These are phyloP conservation scores for Cyrtorhinus lividipennis DNA, from an alignment of 1,140 invertebrate genomes.

Conservation along the genomic window DNA sequence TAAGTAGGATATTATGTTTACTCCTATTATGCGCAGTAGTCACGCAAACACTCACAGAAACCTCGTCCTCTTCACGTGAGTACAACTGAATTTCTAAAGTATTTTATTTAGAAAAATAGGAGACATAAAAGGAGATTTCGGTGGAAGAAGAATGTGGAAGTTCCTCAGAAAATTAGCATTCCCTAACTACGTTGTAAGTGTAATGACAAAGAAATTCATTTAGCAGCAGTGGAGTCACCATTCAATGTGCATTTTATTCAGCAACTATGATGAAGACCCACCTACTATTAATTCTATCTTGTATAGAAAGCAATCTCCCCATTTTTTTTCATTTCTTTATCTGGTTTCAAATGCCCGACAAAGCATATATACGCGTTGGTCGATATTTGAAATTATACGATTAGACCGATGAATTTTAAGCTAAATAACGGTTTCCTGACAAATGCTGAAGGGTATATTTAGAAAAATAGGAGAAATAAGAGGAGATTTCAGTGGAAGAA, in stretches of 20 bases:
- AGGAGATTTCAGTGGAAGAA: too few species aligned
- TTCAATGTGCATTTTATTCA: too few species aligned
- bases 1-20: constrained; percentile 14
- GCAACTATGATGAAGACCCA: too few species aligned
- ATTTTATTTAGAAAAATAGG: constrained; percentile 21
- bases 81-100: constrained; percentile 25
- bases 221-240: neutral
- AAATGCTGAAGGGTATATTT: too few species aligned
- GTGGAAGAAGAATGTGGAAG: neutral
- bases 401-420: too few species aligned
- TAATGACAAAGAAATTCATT: neutral
- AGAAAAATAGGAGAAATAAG: too few species aligned
- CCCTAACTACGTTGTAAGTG: neutral
- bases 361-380: too few species aligned
- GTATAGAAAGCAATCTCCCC: neutral
- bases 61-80: constrained; percentile 11
- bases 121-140: neutral
- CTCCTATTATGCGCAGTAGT: constrained; percentile 10
- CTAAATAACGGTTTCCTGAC: neutral
- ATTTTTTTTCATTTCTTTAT: neutral
- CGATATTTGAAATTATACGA: too few species aligned
- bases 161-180: neutral
- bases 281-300: neutral
- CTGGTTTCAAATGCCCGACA: too few species aligned
- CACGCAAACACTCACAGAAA: constrained; percentile 17